These are phyloP conservation scores for Chalcis sispes DNA, from an alignment of 2,888 invertebrate genomes.

Conservation along the genomic window DNA sequence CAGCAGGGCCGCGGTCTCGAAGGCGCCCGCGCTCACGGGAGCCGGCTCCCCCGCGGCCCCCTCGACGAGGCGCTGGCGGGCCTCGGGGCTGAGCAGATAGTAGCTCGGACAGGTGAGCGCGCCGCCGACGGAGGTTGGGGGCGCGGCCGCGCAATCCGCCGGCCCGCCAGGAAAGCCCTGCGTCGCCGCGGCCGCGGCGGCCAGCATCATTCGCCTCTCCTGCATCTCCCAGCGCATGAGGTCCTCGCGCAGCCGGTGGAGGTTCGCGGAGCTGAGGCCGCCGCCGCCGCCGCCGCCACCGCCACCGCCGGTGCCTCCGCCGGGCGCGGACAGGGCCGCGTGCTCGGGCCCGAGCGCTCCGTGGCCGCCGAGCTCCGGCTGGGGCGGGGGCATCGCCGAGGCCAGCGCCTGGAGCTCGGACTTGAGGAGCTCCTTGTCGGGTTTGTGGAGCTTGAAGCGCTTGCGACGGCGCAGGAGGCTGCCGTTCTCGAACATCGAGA, in stretches of 20 bases:
- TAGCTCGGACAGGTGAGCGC: slow-evolving; percentile 67
- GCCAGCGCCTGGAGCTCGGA: slow-evolving; percentile 73
- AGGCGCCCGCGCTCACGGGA: slow-evolving; percentile 56
- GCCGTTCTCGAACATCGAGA: slow-evolving; percentile 93
- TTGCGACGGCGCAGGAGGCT: slow-evolving; percentile 87
- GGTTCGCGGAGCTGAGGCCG: slow-evolving; percentile 67
- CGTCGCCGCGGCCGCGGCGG: slow-evolving; percentile 68
- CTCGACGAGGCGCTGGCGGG: slow-evolving; percentile 66
- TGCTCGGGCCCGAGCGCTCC: slow-evolving; percentile 74
- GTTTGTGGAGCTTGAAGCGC: slow-evolving; percentile 88
- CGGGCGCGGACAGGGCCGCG: slow-evolving; percentile 36
- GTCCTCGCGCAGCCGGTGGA: slow-evolving; percentile 72
- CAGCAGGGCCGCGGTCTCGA: slow-evolving; percentile 69
- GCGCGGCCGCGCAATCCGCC: slow-evolving; percentile 71
- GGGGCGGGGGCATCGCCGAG: slow-evolving; percentile 72
- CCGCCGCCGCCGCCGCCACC: slow-evolving; percentile 64
- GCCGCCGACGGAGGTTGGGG: slow-evolving; percentile 68
- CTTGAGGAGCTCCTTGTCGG: slow-evolving; percentile 80
- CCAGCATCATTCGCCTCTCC: slow-evolving; percentile 72
- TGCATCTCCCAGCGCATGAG: slow-evolving; percentile 74
- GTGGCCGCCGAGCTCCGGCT: slow-evolving; percentile 62
- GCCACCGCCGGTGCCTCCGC: slow-evolving; percentile 60
- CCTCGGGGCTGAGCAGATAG: slow-evolving; percentile 72
- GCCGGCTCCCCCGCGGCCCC: slow-evolving; percentile 63
- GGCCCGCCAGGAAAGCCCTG: slow-evolving; percentile 75